phyloP scores from a whole-genome alignment of 1,140 invertebrate genomes.

The Drosophila kohkoa region DNA sequence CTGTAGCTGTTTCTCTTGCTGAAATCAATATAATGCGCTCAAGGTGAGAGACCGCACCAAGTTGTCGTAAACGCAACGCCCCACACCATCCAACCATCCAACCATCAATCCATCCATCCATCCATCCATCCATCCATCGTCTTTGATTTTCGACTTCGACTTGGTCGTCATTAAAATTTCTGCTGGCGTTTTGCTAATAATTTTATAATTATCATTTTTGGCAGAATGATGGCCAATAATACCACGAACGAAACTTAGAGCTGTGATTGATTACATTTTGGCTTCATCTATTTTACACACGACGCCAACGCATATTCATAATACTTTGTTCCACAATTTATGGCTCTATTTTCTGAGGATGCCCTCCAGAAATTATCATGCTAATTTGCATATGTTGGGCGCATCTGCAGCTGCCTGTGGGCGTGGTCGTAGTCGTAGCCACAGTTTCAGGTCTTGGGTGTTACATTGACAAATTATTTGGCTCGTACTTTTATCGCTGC shows the following conservation, averaged over 20 bases:
- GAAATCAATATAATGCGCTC: slow-evolving; percentile 69
- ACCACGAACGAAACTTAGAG: slow-evolving; percentile 14
- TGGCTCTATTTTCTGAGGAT: slow-evolving; percentile 64
- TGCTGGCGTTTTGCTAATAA: slow-evolving; percentile 64
- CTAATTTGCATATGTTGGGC: slow-evolving; percentile 61
- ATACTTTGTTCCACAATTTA: slow-evolving; percentile 40
- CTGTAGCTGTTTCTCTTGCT: slow-evolving; percentile 10
- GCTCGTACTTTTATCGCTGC: slow-evolving; percentile 55
- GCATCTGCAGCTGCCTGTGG: slow-evolving; percentile 23
- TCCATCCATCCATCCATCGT: no score
- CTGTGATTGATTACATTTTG: slow-evolving; percentile 48
- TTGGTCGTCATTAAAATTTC: slow-evolving; percentile 40
- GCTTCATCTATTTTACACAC: slow-evolving; percentile 5
- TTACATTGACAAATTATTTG: slow-evolving; percentile 74
- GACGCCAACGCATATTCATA: background rate
- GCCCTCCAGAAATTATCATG: slow-evolving; percentile 71
- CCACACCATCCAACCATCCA: slow-evolving; percentile 14
- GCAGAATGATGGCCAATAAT: slow-evolving; percentile 63
- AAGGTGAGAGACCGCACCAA: slow-evolving; percentile 78
- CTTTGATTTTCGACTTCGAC: slow-evolving; percentile 3
- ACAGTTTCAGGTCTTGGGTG: slow-evolving; percentile 54
- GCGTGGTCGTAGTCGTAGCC: no score
- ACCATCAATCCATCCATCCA: slow-evolving; percentile 12
- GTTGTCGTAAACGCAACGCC: slow-evolving; percentile 58
- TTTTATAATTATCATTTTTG: slow-evolving; percentile 70